Evolutionary conservation across 2,888 invertebrate genomes (phyloP).

Genomic region (Protula sp.): DNA sequence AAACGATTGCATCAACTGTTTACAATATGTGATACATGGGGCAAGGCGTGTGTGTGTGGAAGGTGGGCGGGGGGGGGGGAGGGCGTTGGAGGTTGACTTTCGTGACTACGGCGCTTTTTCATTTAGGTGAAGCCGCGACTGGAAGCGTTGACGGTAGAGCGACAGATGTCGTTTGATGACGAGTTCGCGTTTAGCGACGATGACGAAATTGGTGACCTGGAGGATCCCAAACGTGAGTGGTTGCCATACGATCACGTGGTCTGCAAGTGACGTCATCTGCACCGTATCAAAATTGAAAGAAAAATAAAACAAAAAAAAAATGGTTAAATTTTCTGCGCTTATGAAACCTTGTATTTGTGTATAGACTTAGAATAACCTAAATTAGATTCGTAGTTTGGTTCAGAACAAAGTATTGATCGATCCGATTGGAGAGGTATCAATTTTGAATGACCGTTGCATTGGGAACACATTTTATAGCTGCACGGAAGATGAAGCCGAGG

Average conservation of each 20-base stretch:
- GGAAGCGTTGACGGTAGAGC: conserved; percentile 44
- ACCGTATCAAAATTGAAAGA: not conserved
- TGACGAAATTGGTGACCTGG: conserved; percentile 51
- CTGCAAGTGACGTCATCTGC: not conserved
- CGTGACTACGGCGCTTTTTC: no score
- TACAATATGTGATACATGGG: no score
- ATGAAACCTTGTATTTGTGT: not conserved
- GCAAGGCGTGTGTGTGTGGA: no score
- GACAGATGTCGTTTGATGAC: conserved; percentile 41
- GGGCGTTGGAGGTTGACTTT: no score
- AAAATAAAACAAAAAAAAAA: no score
- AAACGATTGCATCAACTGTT: no score
- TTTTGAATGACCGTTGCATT: no score
- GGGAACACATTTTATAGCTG: no score
- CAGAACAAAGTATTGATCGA: no score
- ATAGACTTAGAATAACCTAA: not conserved
- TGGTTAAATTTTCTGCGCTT: no score
- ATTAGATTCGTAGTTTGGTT: not conserved
- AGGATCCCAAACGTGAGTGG: conserved; percentile 25
- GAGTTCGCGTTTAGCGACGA: conserved; percentile 42
- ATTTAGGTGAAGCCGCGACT: conserved; percentile 29
- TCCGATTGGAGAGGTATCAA: no score
- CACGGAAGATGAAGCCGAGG: not conserved
- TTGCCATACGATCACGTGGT: not conserved
- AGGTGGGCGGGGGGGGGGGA: no score